These are phyloP conservation scores for Ciconia nigra DNA, from an alignment of 2,797 vertebrate species.

Conservation along the genomic window DNA sequence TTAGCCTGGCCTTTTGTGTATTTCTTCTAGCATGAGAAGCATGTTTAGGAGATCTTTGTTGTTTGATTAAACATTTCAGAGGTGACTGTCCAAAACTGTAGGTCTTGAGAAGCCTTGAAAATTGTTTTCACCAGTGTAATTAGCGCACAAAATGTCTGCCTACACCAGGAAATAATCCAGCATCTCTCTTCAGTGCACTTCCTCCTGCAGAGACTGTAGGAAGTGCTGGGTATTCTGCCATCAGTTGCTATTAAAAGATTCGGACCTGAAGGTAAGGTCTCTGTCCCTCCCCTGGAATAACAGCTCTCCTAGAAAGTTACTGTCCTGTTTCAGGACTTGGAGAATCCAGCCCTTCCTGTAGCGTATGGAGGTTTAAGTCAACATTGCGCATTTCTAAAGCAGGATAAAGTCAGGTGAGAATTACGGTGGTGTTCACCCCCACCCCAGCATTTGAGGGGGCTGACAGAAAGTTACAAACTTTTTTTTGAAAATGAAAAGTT, in stretches of 20 bases:
- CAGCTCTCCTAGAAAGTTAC: background rate
- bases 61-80: background rate
- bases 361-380: background rate
- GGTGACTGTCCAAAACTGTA: background rate
- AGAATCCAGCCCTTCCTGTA: background rate
- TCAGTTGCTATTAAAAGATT: background rate
- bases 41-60: background rate
- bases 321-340: background rate
- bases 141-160: background rate
- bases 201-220: background rate
- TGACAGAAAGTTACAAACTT: background rate
- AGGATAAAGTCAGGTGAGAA: background rate
- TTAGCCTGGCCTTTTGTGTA: background rate
- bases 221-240: background rate
- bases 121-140: background rate
- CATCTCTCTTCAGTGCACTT: background rate
- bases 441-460: background rate
- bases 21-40: background rate
- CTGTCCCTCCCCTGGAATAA: background rate
- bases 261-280: background rate
- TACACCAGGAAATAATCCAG: background rate
- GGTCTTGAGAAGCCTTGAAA: background rate
- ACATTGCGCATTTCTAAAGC: background rate
- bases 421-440: accelerated
- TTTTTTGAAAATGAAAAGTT: background rate